These are phyloP conservation scores for Arion vulgaris DNA, from an alignment of 1,140 invertebrate species.

Conservation along the genomic window DNA sequence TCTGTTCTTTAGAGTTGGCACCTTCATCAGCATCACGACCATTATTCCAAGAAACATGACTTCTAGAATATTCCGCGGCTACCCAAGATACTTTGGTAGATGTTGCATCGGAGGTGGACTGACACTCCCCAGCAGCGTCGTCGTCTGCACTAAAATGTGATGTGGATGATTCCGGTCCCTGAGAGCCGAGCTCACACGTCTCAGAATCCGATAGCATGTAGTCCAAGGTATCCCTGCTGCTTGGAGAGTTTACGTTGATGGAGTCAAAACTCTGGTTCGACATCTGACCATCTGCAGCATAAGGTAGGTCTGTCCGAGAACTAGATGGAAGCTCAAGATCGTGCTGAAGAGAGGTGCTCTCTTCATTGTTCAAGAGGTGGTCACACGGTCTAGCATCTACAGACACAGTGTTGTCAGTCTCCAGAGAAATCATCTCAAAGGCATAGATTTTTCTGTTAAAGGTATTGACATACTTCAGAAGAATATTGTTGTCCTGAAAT, in stretches of 20 bases:
- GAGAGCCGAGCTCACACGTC: not conserved
- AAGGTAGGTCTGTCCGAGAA: not conserved
- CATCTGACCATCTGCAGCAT: constrained; percentile 13
- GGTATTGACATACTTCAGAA: constrained; percentile 76
- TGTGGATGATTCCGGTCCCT: not conserved
- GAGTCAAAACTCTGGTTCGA: constrained; percentile 39
- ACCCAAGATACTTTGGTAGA: not conserved
- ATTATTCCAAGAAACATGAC: not conserved
- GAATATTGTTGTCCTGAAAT: constrained; percentile 76
- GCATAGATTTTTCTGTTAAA: constrained; percentile 73
- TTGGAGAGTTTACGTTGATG: constrained; percentile 32
- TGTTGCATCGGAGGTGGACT: constrained; percentile 2
- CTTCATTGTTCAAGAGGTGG: not conserved
- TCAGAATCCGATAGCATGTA: constrained; percentile 29
- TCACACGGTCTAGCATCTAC: not conserved
- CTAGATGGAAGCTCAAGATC: not conserved
- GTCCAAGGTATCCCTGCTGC: constrained; percentile 29
- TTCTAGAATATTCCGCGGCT: not conserved
- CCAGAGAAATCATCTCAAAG: constrained; percentile 57
- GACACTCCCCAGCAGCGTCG: constrained; percentile 13
- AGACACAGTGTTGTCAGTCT: not conserved
- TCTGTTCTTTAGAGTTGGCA: not conserved
- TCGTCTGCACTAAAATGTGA: not conserved
- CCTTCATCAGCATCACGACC: not conserved
- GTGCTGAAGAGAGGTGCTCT: not conserved